phyloP scores from a whole-genome alignment of 2,113 vertebrate genomes.

The Apodemus sylvaticus region DNA sequence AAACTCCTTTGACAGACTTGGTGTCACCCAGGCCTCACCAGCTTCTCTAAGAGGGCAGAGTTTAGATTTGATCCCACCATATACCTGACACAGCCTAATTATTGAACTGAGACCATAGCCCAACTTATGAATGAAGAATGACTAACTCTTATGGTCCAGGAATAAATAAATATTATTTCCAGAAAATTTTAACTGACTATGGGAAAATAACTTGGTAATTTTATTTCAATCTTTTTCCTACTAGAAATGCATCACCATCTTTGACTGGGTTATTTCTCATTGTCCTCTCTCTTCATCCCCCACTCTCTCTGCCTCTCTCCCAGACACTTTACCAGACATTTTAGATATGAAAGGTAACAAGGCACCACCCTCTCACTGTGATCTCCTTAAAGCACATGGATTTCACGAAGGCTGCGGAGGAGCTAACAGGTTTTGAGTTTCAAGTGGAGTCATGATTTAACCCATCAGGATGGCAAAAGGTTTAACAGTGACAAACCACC shows the following conservation, averaged over 20 bases:
- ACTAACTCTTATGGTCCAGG: background rate
- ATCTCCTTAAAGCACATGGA: background rate
- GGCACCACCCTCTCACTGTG: background rate
- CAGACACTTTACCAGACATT: background rate
- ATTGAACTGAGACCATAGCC: background rate
- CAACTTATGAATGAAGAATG: background rate
- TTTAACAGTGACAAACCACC: background rate
- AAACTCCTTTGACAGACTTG: background rate
- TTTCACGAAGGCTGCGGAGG: background rate
- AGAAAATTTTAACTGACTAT: background rate
- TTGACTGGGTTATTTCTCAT: background rate
- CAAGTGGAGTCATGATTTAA: background rate
- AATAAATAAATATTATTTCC: background rate
- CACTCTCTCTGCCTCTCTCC: background rate
- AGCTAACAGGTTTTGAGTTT: background rate
- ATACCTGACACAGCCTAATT: background rate
- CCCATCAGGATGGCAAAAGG: background rate
- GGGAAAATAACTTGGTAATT: background rate
- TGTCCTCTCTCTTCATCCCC: background rate
- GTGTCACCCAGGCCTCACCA: too few species aligned
- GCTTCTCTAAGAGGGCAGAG: background rate
- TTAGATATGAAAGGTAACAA: background rate
- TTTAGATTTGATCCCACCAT: background rate
- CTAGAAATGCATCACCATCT: background rate
- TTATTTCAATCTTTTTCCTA: background rate